These are phyloP conservation scores for Taenaris catops DNA, from an alignment of 2,888 invertebrate species.

Conservation along the genomic window DNA sequence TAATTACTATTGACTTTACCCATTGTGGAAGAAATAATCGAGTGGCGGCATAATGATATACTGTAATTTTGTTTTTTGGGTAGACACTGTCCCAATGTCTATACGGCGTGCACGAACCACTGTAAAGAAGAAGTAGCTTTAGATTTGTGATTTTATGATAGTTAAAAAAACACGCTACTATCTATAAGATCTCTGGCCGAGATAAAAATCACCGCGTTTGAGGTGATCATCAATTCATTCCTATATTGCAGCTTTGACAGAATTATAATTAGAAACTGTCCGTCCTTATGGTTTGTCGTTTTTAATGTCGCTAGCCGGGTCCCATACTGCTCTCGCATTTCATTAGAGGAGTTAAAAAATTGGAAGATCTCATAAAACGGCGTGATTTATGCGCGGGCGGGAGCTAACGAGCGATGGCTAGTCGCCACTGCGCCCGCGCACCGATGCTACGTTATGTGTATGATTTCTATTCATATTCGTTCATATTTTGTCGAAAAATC, in stretches of 20 bases:
- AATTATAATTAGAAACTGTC: conserved; percentile 78
- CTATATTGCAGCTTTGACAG: conserved; percentile 74
- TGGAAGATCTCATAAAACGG: conserved; percentile 72
- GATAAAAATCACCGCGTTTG: conserved; percentile 65
- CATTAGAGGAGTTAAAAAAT: conserved; percentile 74
- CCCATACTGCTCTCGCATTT: conserved; percentile 78
- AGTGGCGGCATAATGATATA: no score
- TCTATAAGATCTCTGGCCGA: conserved; percentile 56
- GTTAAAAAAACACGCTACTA: conserved; percentile 48
- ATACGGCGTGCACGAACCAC: no score
- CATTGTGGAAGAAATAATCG: no score
- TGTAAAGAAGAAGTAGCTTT: neutral
- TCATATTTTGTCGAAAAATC: conserved; percentile 12
- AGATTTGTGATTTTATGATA: neutral
- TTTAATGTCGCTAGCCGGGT: conserved; percentile 76
- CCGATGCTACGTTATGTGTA: conserved; percentile 13
- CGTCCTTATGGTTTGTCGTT: conserved; percentile 72
- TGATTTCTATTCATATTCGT: conserved; percentile 23
- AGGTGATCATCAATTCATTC: conserved; percentile 73
- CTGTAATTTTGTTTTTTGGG: no score
- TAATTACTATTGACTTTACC: no score
- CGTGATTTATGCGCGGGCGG: conserved; percentile 74
- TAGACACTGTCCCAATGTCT: no score
- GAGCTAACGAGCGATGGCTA: conserved; percentile 70
- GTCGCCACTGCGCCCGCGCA: conserved; percentile 37